Base-by-base conservation (phyloP, 2,888 invertebrate genomes). In the Oscheius sp. region DNA sequence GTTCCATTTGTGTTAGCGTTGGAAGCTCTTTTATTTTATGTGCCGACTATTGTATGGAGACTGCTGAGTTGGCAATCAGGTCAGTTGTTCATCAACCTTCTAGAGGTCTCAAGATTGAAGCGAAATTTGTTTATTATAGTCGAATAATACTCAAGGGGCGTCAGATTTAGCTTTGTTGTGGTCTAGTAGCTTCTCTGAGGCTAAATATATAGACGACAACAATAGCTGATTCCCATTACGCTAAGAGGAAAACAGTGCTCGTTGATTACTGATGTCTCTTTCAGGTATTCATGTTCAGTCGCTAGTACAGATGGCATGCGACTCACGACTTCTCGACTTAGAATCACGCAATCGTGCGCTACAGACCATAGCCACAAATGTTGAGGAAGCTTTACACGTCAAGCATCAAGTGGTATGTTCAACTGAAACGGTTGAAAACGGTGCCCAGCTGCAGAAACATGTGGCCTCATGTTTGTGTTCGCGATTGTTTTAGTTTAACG, bases 231-330 rank as follows among this genome's bases (percentile, higher is more conserved):
- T n/a, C n/a, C n/a, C n/a, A n/a, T n/a, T n/a, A n/a, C n/a, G n/a
- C n/a, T n/a, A n/a, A n/a, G n/a, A n/a, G n/a, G n/a, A n/a, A n/a
- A n/a, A n/a, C n/a, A n/a, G n/a, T n/a, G n/a, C n/a, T n/a, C n/a
- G n/a, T n/a, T n/a, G n/a, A n/a, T n/a, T n/a, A n/a, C n/a, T n/a
- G n/a, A n/a, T n/a, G n/a, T n/a, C n/a, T n/a, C 45, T 75, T 81
- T 26, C 67, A 85, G 86, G 86, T 32, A 86, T 86, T 63, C 86
- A 86, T 67, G 85, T 86, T 41, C 86, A 86, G 70, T 85, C 86
- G 5, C 69, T 86, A 61, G 86, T 86, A 30, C 85, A 86, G 65
- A 86, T 86, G 86, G 86, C 86, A 20, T 86, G 86, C 68, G 86
- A 86, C 63, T 83, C 83, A 2, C 73, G 86, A 17, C 68, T 86